These are phyloP conservation scores for Xanthostigma xanthostigma DNA, from an alignment of 2,888 invertebrate genomes.

Conservation along the genomic window DNA sequence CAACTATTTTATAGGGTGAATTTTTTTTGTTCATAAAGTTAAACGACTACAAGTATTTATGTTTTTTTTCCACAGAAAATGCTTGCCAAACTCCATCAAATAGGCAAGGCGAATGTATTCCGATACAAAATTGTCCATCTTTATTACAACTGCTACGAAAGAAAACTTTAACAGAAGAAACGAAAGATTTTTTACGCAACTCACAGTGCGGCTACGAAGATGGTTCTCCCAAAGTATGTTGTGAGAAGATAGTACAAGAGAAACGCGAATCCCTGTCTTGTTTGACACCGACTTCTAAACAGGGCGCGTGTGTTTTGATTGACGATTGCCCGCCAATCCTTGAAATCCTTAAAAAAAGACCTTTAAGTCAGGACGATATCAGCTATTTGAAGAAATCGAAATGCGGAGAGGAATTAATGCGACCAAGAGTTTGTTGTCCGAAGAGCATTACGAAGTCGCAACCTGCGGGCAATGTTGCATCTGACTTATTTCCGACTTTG, in stretches of 20 bases:
- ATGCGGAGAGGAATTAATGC: constrained; percentile 30
- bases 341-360: not conserved
- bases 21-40: too few relatives aligned
- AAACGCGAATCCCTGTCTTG: not conserved
- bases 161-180: constrained; percentile 25
- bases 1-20: too few relatives aligned
- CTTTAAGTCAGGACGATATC: constrained; percentile 8
- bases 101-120: constrained; percentile 31
- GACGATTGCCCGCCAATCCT: constrained; percentile 1
- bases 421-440: constrained; percentile 29
- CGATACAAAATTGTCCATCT: constrained; percentile 28
- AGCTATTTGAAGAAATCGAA: constrained; percentile 24
- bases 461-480: not conserved
- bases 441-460: not conserved
- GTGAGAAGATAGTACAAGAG: constrained; percentile 12
- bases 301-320: constrained; percentile 1
- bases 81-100: constrained; percentile 29
- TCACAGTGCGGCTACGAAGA: constrained; percentile 54
- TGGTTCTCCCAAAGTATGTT: constrained; percentile 42
- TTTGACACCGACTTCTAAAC: not conserved
- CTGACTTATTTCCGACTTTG: not conserved
- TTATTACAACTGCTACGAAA: constrained; percentile 28
- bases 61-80: constrained; percentile 2
- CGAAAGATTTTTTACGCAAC: constrained; percentile 36
- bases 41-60: not conserved